Percentiles rank a stretch among this genome's conserved stretches.
phyloP scores from a whole-genome alignment of 2,797 vertebrate species.

The Dendrocincla fuliginosa region DNA sequence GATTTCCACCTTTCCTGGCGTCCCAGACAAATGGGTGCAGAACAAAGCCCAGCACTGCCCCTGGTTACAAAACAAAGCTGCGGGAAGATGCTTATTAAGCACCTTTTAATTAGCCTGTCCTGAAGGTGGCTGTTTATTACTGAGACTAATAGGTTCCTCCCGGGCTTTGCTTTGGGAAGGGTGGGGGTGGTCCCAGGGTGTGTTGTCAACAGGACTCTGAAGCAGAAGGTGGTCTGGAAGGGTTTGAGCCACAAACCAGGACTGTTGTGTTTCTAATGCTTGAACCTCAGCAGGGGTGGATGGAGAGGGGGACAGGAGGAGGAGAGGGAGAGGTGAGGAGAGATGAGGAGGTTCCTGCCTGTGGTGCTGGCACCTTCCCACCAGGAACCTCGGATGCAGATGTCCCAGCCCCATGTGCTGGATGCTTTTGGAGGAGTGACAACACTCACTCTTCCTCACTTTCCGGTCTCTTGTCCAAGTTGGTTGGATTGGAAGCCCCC shows the following conservation, averaged over 20 bases:
- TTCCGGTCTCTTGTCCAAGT: neutral
- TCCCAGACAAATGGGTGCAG: neutral
- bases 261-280: neutral
- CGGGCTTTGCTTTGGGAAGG: neutral
- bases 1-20: neutral
- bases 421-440: neutral
- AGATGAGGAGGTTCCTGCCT: neutral
- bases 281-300: neutral
- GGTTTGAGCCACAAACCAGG: neutral
- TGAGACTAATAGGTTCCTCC: neutral
- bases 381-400: neutral
- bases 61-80: neutral
- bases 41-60: neutral
- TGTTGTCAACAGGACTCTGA: neutral
- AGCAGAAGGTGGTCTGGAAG: neutral
- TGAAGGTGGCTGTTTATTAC: neutral
- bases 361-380: rapidly evolving
- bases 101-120: neutral
- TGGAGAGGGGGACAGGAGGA: neutral
- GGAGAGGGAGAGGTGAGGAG: neutral
- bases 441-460: neutral
- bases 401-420: neutral
- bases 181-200: neutral
- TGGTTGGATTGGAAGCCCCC: neutral
- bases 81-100: neutral